Conservation (phyloP, 2,888 invertebrate species). For the Drosophila yooni region DNA sequence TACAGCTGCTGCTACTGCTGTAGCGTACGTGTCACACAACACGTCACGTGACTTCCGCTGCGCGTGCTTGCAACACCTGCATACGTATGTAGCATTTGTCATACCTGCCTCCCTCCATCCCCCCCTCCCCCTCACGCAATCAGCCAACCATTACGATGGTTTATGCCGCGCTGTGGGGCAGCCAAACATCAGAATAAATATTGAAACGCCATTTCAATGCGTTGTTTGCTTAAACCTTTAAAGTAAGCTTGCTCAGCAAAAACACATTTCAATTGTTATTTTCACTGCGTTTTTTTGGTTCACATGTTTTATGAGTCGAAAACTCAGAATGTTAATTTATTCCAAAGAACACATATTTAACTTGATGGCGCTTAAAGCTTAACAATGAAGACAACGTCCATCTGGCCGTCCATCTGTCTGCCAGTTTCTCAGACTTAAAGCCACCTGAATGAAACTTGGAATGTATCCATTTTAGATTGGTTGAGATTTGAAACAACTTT, state of each 20-base stretch:
- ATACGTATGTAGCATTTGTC: neutral
- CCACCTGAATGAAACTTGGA: neutral
- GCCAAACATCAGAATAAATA: conserved; percentile 52
- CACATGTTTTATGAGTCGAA: neutral
- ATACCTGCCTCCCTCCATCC: neutral
- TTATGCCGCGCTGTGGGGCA: conserved; percentile 12
- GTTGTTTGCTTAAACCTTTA: conserved; percentile 29
- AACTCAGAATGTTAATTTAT: neutral
- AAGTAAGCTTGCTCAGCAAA: conserved; percentile 33
- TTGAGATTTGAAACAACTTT: neutral
- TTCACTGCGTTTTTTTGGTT: neutral
- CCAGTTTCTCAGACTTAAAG: neutral
- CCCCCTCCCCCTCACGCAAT: neutral
- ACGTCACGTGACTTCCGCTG: conserved; percentile 80
- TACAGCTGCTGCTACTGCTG: conserved; percentile 37
- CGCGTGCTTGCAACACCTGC: conserved; percentile 77
- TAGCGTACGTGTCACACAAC: conserved; percentile 79
- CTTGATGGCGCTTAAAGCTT: rapidly evolving
- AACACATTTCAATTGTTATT: neutral
- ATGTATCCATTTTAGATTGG: neutral
- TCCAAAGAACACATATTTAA: neutral
- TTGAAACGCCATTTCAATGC: conserved; percentile 45
- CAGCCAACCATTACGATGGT: conserved; percentile 7
- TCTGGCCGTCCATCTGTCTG: neutral
- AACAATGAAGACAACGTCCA: neutral